These are phyloP conservation scores for Monarcha castaneiventris DNA, from an alignment of 2,113 vertebrate genomes.

Conservation along the genomic window DNA sequence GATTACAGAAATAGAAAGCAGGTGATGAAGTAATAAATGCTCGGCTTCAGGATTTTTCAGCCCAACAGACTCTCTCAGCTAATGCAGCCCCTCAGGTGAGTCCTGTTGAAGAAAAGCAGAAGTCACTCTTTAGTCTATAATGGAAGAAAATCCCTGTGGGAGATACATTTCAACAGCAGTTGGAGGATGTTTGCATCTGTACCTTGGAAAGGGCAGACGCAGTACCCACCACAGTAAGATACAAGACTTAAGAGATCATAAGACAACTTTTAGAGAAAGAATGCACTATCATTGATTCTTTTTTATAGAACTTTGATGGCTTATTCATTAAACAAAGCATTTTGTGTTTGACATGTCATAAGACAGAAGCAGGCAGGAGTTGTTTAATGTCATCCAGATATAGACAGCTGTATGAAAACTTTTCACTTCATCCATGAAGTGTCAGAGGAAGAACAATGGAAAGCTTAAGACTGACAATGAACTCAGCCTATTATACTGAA, in stretches of 20 bases:
- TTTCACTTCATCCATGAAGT: neutral
- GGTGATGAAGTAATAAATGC: conserved; percentile 4
- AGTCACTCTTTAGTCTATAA: neutral
- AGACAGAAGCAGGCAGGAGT: neutral
- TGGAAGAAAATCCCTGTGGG: neutral
- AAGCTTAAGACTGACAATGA: neutral
- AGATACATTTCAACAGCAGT: neutral
- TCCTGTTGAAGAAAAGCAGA: neutral
- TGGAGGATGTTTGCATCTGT: neutral
- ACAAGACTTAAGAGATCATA: neutral
- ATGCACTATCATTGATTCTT: neutral
- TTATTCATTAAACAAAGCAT: neutral
- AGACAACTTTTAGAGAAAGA: neutral
- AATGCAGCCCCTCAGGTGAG: neutral
- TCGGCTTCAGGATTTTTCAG: neutral
- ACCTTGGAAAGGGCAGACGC: neutral
- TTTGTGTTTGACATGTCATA: neutral
- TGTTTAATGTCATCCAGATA: neutral
- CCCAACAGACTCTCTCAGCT: neutral
- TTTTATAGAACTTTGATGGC: neutral
- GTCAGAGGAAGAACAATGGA: neutral
- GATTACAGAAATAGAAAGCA: neutral
- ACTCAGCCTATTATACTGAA: neutral
- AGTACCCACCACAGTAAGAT: neutral
- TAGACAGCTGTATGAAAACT: neutral